Conservation (phyloP, 1,140 invertebrate genomes). For the Platyscapa corneri region DNA sequence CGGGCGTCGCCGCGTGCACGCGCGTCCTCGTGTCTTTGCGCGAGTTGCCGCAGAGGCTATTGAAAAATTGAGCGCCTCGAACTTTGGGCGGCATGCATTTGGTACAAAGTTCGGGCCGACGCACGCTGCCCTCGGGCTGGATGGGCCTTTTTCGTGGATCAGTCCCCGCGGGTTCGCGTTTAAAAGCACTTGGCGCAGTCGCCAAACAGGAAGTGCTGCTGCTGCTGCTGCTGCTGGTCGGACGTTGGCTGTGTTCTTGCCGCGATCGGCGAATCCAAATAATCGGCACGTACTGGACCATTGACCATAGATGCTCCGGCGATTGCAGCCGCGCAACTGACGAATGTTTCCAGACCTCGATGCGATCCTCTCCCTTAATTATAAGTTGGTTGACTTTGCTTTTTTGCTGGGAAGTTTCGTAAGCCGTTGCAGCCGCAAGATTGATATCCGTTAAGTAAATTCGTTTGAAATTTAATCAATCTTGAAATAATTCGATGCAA, state of each 20-base stretch:
- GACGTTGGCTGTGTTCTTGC: too few species aligned
- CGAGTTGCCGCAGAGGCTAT: not conserved
- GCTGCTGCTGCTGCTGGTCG: too few species aligned
- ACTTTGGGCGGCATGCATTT: too few species aligned
- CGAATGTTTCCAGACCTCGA: not conserved
- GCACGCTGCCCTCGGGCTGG: too few species aligned
- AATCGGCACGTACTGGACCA: not conserved
- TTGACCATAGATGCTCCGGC: not conserved
- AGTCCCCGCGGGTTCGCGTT: too few species aligned
- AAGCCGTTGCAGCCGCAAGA: not conserved
- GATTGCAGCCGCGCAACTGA: not conserved
- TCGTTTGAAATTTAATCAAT: not conserved
- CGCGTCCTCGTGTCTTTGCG: not conserved
- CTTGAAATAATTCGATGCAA: not conserved
- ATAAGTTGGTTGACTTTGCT: not conserved
- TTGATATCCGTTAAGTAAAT: not conserved
- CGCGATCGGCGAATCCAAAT: too few species aligned
- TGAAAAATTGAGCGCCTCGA: not conserved
- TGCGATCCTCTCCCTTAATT: not conserved
- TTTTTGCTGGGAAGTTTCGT: not conserved
- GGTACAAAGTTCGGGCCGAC: too few species aligned
- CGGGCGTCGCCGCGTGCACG: too few species aligned
- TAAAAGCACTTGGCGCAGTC: too few species aligned
- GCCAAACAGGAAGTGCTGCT: too few species aligned
- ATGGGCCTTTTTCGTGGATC: too few species aligned